Evolutionary conservation across 2,113 vertebrate species (phyloP).

Genomic region (Oreochromis aureus): DNA sequence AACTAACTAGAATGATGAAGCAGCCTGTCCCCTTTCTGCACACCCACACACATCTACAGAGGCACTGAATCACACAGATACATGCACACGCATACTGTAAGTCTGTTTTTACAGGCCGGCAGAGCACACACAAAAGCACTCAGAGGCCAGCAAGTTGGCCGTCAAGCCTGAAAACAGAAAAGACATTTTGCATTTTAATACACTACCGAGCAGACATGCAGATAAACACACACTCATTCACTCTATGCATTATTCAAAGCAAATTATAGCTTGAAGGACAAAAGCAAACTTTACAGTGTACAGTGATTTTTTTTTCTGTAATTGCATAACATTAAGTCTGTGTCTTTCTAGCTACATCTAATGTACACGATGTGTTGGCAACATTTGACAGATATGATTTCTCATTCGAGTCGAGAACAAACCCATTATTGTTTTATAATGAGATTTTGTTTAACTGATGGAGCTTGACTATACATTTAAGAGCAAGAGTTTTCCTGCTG

Average conservation of each 20-base stretch:
- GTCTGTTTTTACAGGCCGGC: background rate
- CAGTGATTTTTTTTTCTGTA: background rate
- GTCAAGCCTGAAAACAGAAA: background rate
- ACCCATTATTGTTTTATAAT: background rate
- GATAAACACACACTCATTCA: background rate
- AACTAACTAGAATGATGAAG: slow-evolving; percentile 31
- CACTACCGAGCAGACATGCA: background rate
- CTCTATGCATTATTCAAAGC: background rate
- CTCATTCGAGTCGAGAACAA: background rate
- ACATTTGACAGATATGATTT: background rate
- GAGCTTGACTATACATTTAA: background rate
- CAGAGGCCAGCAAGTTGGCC: background rate
- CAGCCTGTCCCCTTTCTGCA: slow-evolving; percentile 18
- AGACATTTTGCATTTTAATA: background rate
- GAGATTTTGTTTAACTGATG: background rate
- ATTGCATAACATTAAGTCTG: background rate
- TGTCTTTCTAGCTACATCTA: background rate
- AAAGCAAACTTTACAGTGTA: background rate
- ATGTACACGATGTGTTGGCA: background rate
- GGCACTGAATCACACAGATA: background rate
- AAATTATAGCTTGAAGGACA: background rate
- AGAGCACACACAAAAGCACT: background rate
- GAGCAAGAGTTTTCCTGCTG: background rate
- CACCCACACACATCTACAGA: background rate
- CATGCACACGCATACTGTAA: background rate